Percentiles rank a stretch among this genome's conserved stretches.
Conservation (phyloP, 2,113 vertebrate genomes). For the Dipodomys stephensi region DNA sequence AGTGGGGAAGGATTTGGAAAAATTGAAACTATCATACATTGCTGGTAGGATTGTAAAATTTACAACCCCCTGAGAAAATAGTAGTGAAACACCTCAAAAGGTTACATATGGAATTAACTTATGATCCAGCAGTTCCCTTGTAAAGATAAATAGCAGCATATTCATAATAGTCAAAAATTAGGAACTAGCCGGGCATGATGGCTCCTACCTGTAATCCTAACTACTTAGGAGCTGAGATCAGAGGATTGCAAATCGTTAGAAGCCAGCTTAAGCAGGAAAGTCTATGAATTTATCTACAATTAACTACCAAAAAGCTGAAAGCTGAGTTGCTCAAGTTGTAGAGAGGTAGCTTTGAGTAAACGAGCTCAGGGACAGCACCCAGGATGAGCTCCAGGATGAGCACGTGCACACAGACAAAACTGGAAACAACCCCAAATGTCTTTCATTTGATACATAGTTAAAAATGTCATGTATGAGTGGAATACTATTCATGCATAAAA, state of each 20-base stretch:
- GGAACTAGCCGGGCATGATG: not conserved
- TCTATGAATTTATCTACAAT: too few species aligned
- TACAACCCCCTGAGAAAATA: not conserved
- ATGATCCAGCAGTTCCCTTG: not conserved
- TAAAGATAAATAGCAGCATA: not conserved
- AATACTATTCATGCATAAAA: not conserved
- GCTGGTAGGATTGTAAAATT: not conserved
- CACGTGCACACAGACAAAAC: too few species aligned
- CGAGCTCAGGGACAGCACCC: too few species aligned
- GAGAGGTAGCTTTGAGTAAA: too few species aligned
- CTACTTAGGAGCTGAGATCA: not conserved
- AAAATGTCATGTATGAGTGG: too few species aligned
- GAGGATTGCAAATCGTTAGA: not conserved
- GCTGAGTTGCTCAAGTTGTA: too few species aligned
- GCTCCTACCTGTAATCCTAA: not conserved
- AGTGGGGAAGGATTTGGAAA: not conserved
- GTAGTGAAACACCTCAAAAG: not conserved
- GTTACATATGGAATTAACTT: not conserved
- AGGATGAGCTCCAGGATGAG: too few species aligned
- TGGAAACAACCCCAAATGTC: too few species aligned
- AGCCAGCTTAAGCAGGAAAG: too few species aligned
- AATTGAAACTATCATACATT: not conserved
- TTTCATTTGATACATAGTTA: too few species aligned
- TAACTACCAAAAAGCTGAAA: too few species aligned
- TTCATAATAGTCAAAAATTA: conserved; percentile 2